phyloP scores from a whole-genome alignment of 2,113 vertebrate genomes.

The Sturnira hondurensis region DNA sequence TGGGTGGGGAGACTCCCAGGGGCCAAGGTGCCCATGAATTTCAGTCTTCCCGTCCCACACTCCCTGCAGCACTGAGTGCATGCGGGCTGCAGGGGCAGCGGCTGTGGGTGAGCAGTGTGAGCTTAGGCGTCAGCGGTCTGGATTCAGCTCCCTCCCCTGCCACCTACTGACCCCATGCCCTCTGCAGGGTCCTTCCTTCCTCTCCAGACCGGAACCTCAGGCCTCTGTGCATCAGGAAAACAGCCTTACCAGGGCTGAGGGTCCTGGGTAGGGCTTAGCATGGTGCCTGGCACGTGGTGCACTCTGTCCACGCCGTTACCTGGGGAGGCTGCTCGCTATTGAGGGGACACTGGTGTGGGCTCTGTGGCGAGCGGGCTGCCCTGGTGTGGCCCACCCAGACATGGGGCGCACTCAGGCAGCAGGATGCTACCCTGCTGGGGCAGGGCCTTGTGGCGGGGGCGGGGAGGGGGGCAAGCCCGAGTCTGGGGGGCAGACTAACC shows the following conservation, averaged over 20 bases:
- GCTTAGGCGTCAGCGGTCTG: neutral
- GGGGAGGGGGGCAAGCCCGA: neutral
- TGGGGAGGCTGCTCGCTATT: neutral
- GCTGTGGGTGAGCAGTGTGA: no score
- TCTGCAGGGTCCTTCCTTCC: neutral
- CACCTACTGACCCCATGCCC: neutral
- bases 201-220: no score
- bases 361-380: fast-evolving
- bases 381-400: neutral
- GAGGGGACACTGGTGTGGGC: neutral
- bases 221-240: neutral
- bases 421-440: fast-evolving
- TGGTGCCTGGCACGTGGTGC: neutral
- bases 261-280: no score
- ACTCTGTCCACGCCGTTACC: fast-evolving
- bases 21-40: neutral
- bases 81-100: neutral
- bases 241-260: neutral
- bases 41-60: neutral
- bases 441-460: no score
- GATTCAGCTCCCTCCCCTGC: no score
- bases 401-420: fast-evolving
- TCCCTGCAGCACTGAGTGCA: neutral
- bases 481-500: fast-evolving
- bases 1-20: neutral